Conservation (phyloP, 2,888 invertebrate species). For the Phalera bucephala region DNA sequence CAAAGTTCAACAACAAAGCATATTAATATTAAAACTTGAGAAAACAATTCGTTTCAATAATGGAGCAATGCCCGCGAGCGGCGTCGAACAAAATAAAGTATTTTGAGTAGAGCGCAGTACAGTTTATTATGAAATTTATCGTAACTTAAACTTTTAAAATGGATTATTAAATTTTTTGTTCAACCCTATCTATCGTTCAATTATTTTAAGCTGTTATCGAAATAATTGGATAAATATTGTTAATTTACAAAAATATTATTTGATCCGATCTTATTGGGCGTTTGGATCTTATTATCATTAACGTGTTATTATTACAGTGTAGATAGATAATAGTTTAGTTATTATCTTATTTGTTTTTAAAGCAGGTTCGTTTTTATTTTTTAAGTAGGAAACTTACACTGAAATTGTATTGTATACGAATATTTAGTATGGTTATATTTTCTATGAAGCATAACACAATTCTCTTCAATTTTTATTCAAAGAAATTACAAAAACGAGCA, state of each 20-base stretch:
- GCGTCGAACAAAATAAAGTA: constrained; percentile 66
- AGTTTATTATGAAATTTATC: constrained; percentile 66
- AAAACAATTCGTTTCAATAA: constrained; percentile 75
- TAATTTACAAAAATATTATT: too few species aligned
- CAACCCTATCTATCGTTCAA: not conserved
- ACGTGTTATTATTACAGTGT: too few species aligned
- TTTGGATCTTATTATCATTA: too few species aligned
- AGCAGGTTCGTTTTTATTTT: too few species aligned
- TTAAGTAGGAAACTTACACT: too few species aligned
- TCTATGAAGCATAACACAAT: not conserved
- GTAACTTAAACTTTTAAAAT: constrained; percentile 49
- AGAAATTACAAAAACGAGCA: constrained; percentile 10
- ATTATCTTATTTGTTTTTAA: too few species aligned
- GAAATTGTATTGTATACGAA: too few species aligned
- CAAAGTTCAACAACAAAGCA: constrained; percentile 49
- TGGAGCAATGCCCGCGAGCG: constrained; percentile 62
- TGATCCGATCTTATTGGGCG: too few species aligned
- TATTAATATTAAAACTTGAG: constrained; percentile 68
- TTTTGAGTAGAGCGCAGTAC: constrained; percentile 57
- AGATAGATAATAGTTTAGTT: too few species aligned
- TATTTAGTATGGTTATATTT: too few species aligned
- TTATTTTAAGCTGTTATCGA: not conserved
- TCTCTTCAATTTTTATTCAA: not conserved
- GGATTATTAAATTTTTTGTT: constrained; percentile 46
- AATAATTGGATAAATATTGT: not conserved